Percentiles rank a stretch among this genome's conserved stretches.
These are phyloP conservation scores for Bryconaethiops microstoma DNA, from an alignment of 2,797 vertebrate genomes.

Conservation along the genomic window DNA sequence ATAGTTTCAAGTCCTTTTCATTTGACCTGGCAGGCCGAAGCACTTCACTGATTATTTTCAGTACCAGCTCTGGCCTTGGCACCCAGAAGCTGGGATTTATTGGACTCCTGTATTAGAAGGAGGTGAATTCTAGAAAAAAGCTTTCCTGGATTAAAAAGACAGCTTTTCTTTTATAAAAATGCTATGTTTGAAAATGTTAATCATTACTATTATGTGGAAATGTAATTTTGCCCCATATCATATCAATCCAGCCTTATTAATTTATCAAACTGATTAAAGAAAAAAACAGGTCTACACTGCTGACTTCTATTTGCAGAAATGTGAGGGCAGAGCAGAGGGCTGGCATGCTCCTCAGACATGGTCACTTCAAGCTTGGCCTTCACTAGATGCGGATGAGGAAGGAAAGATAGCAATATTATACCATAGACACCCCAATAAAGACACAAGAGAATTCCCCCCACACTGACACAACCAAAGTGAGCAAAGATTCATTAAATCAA, in stretches of 20 bases:
- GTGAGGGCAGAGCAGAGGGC: background rate
- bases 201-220: too few species aligned
- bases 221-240: too few species aligned
- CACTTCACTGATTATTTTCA: background rate
- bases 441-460: conserved; percentile 57
- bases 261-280: background rate
- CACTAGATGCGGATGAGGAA: conserved; percentile 52
- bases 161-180: too few species aligned
- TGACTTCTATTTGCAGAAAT: background rate
- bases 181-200: too few species aligned
- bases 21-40: background rate
- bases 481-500: conserved; percentile 39
- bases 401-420: conserved; percentile 51
- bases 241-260: too few species aligned
- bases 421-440: conserved; percentile 52
- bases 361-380: conserved; percentile 2
- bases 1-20: background rate
- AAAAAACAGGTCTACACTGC: background rate
- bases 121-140: too few species aligned
- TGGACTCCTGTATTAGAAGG: background rate
- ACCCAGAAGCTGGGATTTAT: background rate
- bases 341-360: conserved; percentile 1
- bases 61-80: background rate
- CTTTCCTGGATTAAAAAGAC: too few species aligned
- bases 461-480: conserved; percentile 57